A percentile compares a stretch with the other conserved stretches of the same genome.
Evolutionary conservation across 1,140 invertebrate species (phyloP).

Genomic region (Trachymyrmex cornetzi): DNA sequence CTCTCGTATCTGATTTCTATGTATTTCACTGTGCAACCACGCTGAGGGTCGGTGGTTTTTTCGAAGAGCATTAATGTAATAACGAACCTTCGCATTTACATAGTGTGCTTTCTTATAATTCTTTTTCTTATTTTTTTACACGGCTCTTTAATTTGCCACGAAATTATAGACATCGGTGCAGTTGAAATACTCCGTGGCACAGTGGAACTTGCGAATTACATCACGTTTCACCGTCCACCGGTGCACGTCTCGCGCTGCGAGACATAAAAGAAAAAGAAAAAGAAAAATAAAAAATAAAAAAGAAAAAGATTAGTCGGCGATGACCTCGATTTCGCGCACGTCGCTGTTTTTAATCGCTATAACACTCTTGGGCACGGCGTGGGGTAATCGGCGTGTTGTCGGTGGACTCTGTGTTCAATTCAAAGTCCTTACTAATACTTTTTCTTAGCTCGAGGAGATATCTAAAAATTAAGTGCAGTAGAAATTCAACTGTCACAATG

Average conservation of each 20-base stretch:
- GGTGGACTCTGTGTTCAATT: slow-evolving; percentile 20
- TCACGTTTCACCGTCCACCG: slow-evolving; percentile 34
- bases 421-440: slow-evolving; percentile 17
- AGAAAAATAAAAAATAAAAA: background rate
- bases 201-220: slow-evolving; percentile 43
- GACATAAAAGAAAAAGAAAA: slow-evolving; percentile 2
- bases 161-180: slow-evolving; percentile 42
- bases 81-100: background rate
- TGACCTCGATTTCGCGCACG: slow-evolving; percentile 57
- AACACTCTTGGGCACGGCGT: slow-evolving; percentile 31
- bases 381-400: background rate
- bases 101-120: background rate
- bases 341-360: slow-evolving; percentile 51
- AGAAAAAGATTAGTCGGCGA: slow-evolving; percentile 43
- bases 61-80: slow-evolving; percentile 35
- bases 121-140: background rate
- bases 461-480: slow-evolving; percentile 9
- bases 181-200: background rate
- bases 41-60: background rate
- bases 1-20: background rate
- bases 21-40: background rate
- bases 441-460: slow-evolving; percentile 26
- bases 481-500: slow-evolving; percentile 38
- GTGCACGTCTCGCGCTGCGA: background rate
- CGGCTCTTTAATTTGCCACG: slow-evolving; percentile 25